Base-by-base conservation (phyloP, 2,797 vertebrate species). In the Amblyraja radiata region DNA sequence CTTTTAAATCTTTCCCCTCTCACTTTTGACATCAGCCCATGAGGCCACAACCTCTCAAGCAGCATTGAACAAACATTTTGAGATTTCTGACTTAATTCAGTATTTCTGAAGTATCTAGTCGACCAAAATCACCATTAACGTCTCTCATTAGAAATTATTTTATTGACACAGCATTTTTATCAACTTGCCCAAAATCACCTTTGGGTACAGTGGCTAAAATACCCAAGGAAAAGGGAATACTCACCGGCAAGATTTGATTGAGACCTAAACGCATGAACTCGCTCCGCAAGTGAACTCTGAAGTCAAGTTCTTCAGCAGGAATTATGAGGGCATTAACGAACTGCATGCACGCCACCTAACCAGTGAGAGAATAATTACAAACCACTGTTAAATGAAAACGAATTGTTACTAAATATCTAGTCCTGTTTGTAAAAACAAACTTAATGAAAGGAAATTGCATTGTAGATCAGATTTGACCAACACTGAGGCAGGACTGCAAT, bases 291-390 rank as follows among this genome's bases (percentile, higher is more conserved):
- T 99, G 98, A 95, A 99, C 97, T 95, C 98, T 97, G 95, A 98
- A 98, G 95, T 99, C 98, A 94, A 98, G 96, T 94, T 99, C 98
- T 93, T 98, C 98, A 78, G 96, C 97, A 74, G 97, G 97, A 93
- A 96, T 98, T 95, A 99, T 98, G 93, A 99, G 96, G 93, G 97
- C 98, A 32, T 99, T 99, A 95, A 99, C 98, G 80, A 99, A 95
- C 94, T 97, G 97, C 95, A 99, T 97, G 94, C 98, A 99, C 93
- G 95, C 96, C 61, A 94, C 95, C 97, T 97, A 94, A 0, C 76
- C 39, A 25, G 6, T 18, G 16, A 93, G n/a, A 39, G 7, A 93
- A 77, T 6, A 68, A 68, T 68, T 65, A n/a, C 63, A 36, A 8
- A 68, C 14, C n/a, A 88, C n/a, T 32, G 18, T 73, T 68, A 16